Percentiles rank a stretch among this genome's conserved stretches.
phyloP scores from a whole-genome alignment of 1,140 invertebrate species.

The Aleiodes sp. region DNA sequence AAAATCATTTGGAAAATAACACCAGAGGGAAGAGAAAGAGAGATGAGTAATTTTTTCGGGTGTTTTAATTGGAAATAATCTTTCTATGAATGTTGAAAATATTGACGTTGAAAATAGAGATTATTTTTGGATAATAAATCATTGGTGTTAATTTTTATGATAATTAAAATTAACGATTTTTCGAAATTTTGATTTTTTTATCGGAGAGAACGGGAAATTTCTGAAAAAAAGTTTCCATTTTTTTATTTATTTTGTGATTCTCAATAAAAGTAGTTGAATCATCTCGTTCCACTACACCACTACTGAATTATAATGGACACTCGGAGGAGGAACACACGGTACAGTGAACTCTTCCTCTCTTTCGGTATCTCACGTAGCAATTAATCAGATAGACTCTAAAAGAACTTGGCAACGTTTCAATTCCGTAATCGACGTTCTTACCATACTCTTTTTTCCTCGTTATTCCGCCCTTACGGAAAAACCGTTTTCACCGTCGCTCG shows the following conservation, averaged over 20 bases:
- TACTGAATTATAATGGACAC: no score
- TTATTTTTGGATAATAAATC: no score
- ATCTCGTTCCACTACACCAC: no score
- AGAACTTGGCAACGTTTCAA: slow-evolving; percentile 34
- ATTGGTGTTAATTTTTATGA: no score
- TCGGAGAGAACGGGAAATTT: no score
- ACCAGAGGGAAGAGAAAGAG: background rate
- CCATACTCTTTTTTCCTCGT: slow-evolving; percentile 3
- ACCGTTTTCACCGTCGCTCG: background rate
- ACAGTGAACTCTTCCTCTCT: slow-evolving; percentile 17
- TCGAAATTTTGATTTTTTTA: no score
- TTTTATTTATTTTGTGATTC: no score
- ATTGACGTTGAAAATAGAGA: background rate
- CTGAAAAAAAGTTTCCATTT: no score
- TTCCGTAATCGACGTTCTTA: slow-evolving; percentile 31
- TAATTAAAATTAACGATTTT: no score
- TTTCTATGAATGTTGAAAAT: slow-evolving; percentile 16
- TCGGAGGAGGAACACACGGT: no score
- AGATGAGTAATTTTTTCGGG: background rate
- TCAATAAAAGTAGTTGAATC: no score
- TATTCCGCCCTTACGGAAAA: background rate
- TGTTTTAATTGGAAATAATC: slow-evolving; percentile 27
- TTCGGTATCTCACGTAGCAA: background rate
- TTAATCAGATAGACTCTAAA: slow-evolving; percentile 28
- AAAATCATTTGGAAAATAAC: background rate